Percentiles rank a stretch among this genome's conserved stretches.
These are phyloP conservation scores for Oopsacas minuta DNA, from an alignment of 37 sponge, comb jelly and placozoan species.

Conservation along the genomic window DNA sequence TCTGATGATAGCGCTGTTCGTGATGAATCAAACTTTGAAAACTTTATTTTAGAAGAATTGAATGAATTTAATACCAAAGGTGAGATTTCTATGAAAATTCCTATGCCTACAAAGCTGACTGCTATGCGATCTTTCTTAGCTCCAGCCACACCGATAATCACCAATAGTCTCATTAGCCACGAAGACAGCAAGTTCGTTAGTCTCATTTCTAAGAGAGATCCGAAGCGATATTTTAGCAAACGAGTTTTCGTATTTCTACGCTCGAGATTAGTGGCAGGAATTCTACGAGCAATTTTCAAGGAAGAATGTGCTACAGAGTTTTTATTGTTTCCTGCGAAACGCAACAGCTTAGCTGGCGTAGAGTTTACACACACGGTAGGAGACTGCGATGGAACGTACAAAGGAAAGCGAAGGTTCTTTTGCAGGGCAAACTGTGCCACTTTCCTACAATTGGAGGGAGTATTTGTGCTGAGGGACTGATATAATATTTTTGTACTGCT, in stretches of 20 bases:
- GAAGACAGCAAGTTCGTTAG: slow-evolving; percentile 17
- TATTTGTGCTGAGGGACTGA: slow-evolving; percentile 4
- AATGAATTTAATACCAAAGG: background rate
- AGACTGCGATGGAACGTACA: slow-evolving; percentile 2
- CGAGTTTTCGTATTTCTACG: slow-evolving; percentile 1
- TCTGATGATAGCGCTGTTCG: background rate
- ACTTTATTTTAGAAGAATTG: background rate
- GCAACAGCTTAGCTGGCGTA: background rate
- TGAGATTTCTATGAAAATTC: background rate
- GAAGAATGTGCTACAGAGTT: slow-evolving; percentile 3
- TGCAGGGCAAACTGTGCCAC: background rate
- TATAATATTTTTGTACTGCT: background rate
- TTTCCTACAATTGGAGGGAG: background rate
- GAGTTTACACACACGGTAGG: slow-evolving; percentile 12
- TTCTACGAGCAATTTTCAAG: background rate
- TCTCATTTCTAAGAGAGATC: background rate
- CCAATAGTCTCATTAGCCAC: slow-evolving; percentile 1
- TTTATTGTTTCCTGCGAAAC: background rate
- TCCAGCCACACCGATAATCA: background rate
- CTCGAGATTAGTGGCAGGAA: background rate
- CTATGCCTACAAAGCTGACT: background rate
- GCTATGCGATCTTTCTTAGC: background rate
- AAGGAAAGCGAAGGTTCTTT: background rate
- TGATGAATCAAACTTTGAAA: background rate
- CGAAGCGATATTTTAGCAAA: slow-evolving; percentile 7